These are phyloP conservation scores for Campopleginae sp. DNA, from an alignment of 2,888 invertebrate species.

Conservation along the genomic window DNA sequence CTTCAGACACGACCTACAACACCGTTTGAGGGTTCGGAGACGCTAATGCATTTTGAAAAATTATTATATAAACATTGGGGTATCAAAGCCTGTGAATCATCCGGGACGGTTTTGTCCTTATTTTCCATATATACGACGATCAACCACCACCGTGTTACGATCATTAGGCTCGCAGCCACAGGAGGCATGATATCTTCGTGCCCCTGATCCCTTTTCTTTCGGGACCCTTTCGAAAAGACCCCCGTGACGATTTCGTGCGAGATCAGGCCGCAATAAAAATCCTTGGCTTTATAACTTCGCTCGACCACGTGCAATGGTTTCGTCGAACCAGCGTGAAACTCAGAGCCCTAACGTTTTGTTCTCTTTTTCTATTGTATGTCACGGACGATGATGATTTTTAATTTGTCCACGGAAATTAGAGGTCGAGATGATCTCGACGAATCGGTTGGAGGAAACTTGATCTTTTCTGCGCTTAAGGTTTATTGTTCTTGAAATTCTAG, in stretches of 20 bases:
- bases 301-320: conserved; percentile 46
- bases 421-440: not conserved
- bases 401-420: not conserved
- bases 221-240: conserved; percentile 22
- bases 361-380: not conserved
- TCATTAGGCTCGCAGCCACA: conserved; percentile 51
- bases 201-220: not conserved
- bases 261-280: conserved; percentile 73
- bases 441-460: not conserved
- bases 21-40: conserved; percentile 44
- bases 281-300: conserved; percentile 56
- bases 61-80: conserved; percentile 70
- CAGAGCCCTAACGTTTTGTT: conserved; percentile 1
- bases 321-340: conserved; percentile 41
- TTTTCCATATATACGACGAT: conserved; percentile 35
- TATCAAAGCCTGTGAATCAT: conserved; percentile 58
- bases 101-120: conserved; percentile 28
- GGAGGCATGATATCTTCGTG: conserved; percentile 17
- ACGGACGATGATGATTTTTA: conserved; percentile 10
- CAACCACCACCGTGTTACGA: conserved; percentile 43
- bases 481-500: not conserved
- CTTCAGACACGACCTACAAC: not conserved
- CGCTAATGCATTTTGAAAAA: conserved; percentile 76
- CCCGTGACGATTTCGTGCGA: conserved; percentile 50
- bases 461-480: not conserved